These are phyloP conservation scores for Stratiolaelaps scimitus DNA, from an alignment of 1,140 invertebrate genomes.

Conservation along the genomic window DNA sequence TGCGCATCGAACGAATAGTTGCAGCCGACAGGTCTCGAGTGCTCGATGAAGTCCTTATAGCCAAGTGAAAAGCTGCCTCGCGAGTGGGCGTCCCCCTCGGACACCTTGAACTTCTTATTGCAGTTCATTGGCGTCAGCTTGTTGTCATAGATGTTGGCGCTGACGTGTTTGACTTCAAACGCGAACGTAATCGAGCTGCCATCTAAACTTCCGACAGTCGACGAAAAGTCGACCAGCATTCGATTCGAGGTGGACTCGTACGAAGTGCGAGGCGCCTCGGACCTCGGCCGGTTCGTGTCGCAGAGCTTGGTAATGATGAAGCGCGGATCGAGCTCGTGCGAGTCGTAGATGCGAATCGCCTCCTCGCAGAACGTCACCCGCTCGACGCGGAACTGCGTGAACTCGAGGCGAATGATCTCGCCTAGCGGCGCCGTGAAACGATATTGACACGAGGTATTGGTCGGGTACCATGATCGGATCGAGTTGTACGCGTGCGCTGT, in stretches of 20 bases:
- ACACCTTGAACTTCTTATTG: constrained; percentile 28
- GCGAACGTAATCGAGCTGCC: constrained; percentile 36
- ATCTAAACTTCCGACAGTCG: constrained; percentile 35
- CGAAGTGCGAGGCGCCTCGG: constrained; percentile 31
- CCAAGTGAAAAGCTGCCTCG: constrained; percentile 28
- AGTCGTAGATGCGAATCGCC: constrained; percentile 32
- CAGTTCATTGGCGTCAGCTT: constrained; percentile 29
- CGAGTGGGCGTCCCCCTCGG: not conserved
- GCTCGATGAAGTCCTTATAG: constrained; percentile 22
- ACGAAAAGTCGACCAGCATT: constrained; percentile 35
- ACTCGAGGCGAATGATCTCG: constrained; percentile 35
- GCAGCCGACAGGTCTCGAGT: constrained; percentile 32
- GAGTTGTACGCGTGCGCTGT: constrained; percentile 30
- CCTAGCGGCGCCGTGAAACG: constrained; percentile 32
- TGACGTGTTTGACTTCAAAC: constrained; percentile 36
- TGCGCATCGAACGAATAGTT: constrained; percentile 35
- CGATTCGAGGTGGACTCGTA: constrained; percentile 34
- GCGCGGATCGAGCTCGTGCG: constrained; percentile 33
- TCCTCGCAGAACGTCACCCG: constrained; percentile 36
- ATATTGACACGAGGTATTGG: constrained; percentile 36
- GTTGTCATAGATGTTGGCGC: constrained; percentile 30
- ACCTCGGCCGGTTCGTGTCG: constrained; percentile 35
- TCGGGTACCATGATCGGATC: constrained; percentile 36
- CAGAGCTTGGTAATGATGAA: constrained; percentile 37
- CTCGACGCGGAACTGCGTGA: constrained; percentile 35